Base-by-base conservation (phyloP, 2,888 invertebrate genomes). In the Metopia argyrocephala region DNA sequence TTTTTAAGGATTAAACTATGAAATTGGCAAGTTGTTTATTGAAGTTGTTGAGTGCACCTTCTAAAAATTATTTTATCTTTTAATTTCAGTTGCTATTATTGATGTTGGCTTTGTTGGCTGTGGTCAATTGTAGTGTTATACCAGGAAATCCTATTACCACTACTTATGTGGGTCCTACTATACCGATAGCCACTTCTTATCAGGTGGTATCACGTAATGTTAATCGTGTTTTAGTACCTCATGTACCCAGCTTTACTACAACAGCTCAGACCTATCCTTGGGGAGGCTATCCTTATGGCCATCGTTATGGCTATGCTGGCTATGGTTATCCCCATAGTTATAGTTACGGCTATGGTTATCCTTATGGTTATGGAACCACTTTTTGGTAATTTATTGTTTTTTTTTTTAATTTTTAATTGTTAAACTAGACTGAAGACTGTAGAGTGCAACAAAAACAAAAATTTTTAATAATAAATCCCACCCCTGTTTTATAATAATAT, bases 131-230 rank as follows among this genome's bases (percentile, higher is more conserved):
- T 20, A 62, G 70, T 45, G 48, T 81, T 18, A 71, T 81, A 78
- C 76, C 81, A 20, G 28, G 21, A 12, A 62, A 62, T 64, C 71
- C 79, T 7, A 20, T 81, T 23, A 9, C 73, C 3, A 73, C 76
- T 12, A 76, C 83, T 76, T 65, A 79, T 38, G 82, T 83, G 20
- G 70, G 85, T 12, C 82, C 85, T 5, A 62, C 80, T 6, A 66
- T 69, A 20, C 82, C 85, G 23, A 83, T 88, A 68, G 84, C 88
- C 15, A 84, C 83, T 5, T 88, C 89, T 45, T 85, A 87, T 81
- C 89, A 89, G 73, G 87, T 88, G 54, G 85, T 90, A n/a, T 81
- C 87, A 2, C 87, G 87, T 5, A 86, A 87, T 79, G 87, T 87
- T 73, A 87, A 89, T 84, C 87, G 88, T 25, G 82, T 85, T 25